Evolutionary conservation across 2,797 vertebrate species (phyloP).

Genomic region (Acomys russatus): DNA sequence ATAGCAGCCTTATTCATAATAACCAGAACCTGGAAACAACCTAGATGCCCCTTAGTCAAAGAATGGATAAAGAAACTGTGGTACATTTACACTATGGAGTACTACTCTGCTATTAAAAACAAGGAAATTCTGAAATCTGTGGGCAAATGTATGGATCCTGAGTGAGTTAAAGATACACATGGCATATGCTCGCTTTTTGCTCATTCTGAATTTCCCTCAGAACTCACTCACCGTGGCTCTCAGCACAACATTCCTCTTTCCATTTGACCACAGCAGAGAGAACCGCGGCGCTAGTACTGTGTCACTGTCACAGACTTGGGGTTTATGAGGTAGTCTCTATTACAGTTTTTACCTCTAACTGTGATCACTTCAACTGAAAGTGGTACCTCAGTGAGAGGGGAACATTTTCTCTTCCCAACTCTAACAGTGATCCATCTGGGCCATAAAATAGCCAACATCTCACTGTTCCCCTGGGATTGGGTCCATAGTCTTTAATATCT

Average conservation of each 20-base stretch:
- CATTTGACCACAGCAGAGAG: neutral
- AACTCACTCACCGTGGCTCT: neutral
- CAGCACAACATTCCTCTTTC: neutral
- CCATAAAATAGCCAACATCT: conserved; percentile 4
- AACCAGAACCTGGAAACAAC: no score
- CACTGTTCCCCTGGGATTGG: neutral
- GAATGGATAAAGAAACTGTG: no score
- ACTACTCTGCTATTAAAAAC: no score
- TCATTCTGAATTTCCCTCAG: neutral
- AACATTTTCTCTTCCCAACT: conserved; percentile 32
- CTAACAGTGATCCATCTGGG: neutral
- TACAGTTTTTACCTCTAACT: neutral
- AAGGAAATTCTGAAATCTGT: no score
- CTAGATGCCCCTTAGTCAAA: no score
- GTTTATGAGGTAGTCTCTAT: neutral
- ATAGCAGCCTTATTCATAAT: no score
- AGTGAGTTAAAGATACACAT: no score
- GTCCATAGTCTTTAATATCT: neutral
- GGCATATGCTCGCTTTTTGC: neutral
- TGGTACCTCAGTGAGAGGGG: neutral
- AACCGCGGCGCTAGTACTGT: neutral
- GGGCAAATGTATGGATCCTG: no score
- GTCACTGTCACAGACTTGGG: neutral
- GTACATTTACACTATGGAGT: no score
- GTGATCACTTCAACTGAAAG: neutral